phyloP scores from a whole-genome alignment of 2,113 vertebrate genomes.

The Puma concolor region DNA sequence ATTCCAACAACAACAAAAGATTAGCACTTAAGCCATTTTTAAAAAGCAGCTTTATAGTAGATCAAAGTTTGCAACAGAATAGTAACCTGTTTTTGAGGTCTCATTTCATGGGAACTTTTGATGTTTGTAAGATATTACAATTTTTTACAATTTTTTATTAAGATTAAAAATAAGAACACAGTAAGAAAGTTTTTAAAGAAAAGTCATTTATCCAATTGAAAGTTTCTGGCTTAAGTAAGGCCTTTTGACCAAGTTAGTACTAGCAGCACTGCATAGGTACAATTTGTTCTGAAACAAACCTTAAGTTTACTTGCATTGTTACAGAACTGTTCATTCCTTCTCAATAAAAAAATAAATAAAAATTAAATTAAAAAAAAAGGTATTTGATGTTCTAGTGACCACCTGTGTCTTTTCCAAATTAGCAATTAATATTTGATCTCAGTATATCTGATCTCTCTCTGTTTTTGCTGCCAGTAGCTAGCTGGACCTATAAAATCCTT shows the following conservation, averaged over 20 bases:
- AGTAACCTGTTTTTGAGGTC: conserved; percentile 1
- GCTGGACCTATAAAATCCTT: not conserved
- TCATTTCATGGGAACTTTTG: not conserved
- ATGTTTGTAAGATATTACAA: not conserved
- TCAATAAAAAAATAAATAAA: not conserved
- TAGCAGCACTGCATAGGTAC: conserved; percentile 22
- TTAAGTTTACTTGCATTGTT: conserved; percentile 48
- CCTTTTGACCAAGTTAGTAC: conserved; percentile 45
- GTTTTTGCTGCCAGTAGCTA: conserved; percentile 8
- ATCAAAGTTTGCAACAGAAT: conserved; percentile 12
- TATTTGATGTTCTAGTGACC: conserved; percentile 18
- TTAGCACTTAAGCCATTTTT: not conserved
- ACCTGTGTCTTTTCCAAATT: conserved; percentile 55
- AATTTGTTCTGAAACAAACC: conserved; percentile 51
- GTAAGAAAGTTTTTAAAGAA: conserved; percentile 45
- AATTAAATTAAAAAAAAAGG: not conserved
- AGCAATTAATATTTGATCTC: conserved; percentile 50
- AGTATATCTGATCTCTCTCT: conserved; percentile 28
- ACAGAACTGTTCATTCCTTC: conserved; percentile 21
- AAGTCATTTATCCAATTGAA: conserved; percentile 14
- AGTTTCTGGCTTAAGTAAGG: not conserved
- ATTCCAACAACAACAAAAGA: not conserved
- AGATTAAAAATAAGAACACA: conserved; percentile 14
- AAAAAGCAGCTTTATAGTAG: not conserved
- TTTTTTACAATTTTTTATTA: conserved; percentile 13